Base-by-base conservation (phyloP, 2,888 invertebrate genomes). In the Rotaria socialis region DNA sequence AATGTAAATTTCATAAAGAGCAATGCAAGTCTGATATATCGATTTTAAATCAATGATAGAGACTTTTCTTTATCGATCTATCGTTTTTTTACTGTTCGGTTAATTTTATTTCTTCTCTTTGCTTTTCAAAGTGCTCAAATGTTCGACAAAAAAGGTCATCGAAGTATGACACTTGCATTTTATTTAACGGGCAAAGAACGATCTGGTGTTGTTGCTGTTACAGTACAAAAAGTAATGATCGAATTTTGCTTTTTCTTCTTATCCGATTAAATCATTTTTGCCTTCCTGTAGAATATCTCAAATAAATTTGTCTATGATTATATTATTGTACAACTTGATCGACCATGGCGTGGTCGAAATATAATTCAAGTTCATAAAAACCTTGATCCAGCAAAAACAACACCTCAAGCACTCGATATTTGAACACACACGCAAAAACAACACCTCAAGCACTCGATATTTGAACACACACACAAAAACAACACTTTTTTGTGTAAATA, bases 241-340 rank as follows among this genome's bases (percentile, higher is more conserved):
- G 19, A 19, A 11, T 10, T 41, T 41, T 41, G 22, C 0, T 6
- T 11, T 22, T 11, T 43, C 22, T 43, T 43, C 47, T 80, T 24
- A 43, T 47, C 2, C 8, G 14, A 50, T 50, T 50, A 11, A 50
- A 8, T 8, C 14, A 11, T 50, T 80, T 24, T 47, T 22, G 24
- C 2, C 11, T 24, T 47, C 52, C 0, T 80, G 8, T 80, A 80
- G 80, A 80, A 80, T 43, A 80, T 80, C 7, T 80, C 80, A 7
- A 80, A 80, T 47, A 43, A 47, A 47, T 80, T 47, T 80, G 47
- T 80, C 14, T 80, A 80, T 80, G 80, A 80, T 80, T 80, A 80
- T 80, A 80, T 80, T 47, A n/a, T 80, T 47, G 47, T 80, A 16
- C 80, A 80, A 80, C n/a, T 80, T 8, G 80, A 80, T 80, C 80